phyloP scores from a whole-genome alignment of 2,797 vertebrate species.

The Octomys mimax region DNA sequence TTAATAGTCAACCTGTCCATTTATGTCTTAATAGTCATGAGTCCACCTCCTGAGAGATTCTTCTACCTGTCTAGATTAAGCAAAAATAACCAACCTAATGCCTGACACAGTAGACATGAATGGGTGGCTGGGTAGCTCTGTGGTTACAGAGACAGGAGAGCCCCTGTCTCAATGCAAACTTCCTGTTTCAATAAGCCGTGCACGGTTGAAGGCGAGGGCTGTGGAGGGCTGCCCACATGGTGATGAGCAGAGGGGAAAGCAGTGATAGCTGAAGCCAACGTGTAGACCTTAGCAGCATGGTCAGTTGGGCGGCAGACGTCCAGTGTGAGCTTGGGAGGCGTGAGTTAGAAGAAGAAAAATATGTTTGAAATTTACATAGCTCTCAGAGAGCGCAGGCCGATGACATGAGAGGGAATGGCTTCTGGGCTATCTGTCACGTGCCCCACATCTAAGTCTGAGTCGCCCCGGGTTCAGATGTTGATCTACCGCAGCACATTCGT shows the following conservation, averaged over 20 bases:
- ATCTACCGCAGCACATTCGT: neutral
- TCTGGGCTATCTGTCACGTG: neutral
- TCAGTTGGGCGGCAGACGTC: too few relatives aligned
- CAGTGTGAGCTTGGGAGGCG: neutral
- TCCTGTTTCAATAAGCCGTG: neutral
- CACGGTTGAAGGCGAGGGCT: neutral
- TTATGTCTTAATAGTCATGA: neutral
- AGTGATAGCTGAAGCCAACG: accelerated
- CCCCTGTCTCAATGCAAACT: neutral
- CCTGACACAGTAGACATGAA: neutral
- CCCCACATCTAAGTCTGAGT: neutral
- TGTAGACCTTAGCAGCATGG: too few relatives aligned
- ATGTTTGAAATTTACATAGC: neutral
- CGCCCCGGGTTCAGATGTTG: neutral
- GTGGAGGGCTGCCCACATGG: neutral
- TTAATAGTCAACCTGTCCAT: neutral
- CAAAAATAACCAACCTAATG: neutral
- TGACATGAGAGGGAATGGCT: neutral
- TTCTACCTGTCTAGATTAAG: neutral
- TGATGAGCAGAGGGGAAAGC: neutral
- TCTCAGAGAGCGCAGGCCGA: neutral
- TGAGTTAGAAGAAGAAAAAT: neutral
- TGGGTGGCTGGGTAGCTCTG: neutral
- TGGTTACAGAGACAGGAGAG: neutral
- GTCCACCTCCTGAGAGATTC: neutral